Conservation (phyloP, 1,140 invertebrate genomes). For the Pectinophora gossypiella region DNA sequence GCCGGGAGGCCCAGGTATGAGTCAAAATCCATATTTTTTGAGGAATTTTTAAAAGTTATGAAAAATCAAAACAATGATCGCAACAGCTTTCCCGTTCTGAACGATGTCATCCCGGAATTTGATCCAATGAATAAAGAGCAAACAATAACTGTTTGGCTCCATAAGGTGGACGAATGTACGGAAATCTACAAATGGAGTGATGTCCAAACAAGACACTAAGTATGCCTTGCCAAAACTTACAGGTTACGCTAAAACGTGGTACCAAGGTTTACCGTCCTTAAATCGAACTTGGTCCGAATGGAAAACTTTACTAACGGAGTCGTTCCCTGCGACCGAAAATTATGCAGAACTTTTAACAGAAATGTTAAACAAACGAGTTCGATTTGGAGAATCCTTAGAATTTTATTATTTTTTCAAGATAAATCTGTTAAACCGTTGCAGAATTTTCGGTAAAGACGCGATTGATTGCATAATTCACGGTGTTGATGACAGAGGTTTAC, state of each 20-base stretch:
- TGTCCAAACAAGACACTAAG: constrained; percentile 10
- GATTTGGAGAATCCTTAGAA: constrained; percentile 26
- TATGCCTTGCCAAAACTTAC: constrained; percentile 12
- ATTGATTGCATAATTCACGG: constrained; percentile 31
- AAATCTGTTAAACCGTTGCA: constrained; percentile 30
- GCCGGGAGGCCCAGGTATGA: neutral
- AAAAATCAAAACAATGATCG: constrained; percentile 8
- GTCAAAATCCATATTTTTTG: constrained; percentile 6
- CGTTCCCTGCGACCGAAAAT: too few species aligned
- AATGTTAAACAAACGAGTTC: constrained; percentile 27
- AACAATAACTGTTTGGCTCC: constrained; percentile 23
- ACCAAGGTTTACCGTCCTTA: too few species aligned
- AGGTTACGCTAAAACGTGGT: constrained; percentile 14
- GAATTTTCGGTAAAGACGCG: constrained; percentile 29
- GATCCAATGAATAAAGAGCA: too few species aligned
- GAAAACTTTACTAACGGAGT: constrained; percentile 15
- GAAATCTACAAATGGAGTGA: constrained; percentile 17
- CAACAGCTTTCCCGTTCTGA: constrained; percentile 11
- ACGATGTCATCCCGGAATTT: constrained; percentile 21
- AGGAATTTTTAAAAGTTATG: constrained; percentile 13
- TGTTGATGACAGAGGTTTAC: constrained; percentile 25
- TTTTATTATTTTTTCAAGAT: constrained; percentile 35
- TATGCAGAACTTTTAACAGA: constrained; percentile 16
- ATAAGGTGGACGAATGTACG: constrained; percentile 17
- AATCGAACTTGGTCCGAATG: constrained; percentile 24